Evolutionary conservation across 2,113 vertebrate genomes (phyloP), one percentile per base, ranked within the genome.

Genomic region (Columba janthina): DNA sequence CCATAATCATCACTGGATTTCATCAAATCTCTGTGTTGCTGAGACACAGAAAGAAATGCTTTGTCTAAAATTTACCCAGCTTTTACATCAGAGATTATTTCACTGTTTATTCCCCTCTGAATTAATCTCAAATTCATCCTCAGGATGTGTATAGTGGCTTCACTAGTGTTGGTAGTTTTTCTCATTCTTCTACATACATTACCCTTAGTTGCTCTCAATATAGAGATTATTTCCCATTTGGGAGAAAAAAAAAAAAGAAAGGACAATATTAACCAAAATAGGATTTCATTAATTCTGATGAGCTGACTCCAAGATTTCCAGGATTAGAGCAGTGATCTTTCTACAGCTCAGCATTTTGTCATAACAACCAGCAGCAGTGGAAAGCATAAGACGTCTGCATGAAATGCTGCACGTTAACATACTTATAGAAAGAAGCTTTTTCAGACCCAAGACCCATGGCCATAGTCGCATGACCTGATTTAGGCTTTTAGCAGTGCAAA

Each of bases 211-310:
- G 48, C 20, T 81, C 76, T 95, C 65, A 40, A 40, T 3, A 82
- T 79, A 1, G 3, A 84, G 50, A 81, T 2, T 81, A 72, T 75
- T 84, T 84, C 88, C 66, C 54, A 0, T 34, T 36, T 26, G 8
- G 8, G 1, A 44, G 42, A 8, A 42, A 17, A 44, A 44, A 44
- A 44, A 66, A 24, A 36, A 28, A 19, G 24, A 19, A 57, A 15
- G 50, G 9, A 71, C 18, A 91, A 66, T 85, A 88, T 93, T 57
- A 77, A 95, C 81, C 56, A 85, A 90, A 94, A 82, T 58, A 90
- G 76, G 32, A 81, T 89, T 92, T 96, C 25, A 90, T 95, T 76
- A 96, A 94, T 94, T 92, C 79, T 95, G 57, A 94, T 96, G 70
- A 96, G 80, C 90, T 96, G 85, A 86, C 70, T 95, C 32, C 73